These are phyloP conservation scores for Eupithecia centaureata DNA, from an alignment of 2,888 invertebrate genomes.

Conservation along the genomic window DNA sequence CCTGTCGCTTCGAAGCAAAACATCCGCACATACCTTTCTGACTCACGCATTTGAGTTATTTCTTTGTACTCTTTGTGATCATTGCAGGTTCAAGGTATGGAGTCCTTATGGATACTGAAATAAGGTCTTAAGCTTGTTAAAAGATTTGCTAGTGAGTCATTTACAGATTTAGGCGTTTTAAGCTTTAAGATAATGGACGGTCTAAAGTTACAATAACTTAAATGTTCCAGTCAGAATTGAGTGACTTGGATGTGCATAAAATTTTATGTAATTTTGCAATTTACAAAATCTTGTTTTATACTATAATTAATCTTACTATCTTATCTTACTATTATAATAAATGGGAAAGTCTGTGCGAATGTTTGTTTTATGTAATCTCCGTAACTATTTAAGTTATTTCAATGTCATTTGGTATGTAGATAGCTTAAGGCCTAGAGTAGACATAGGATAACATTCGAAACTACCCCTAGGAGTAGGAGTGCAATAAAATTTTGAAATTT, in stretches of 20 bases:
- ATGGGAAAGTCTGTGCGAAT: too few species aligned
- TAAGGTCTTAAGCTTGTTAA: conserved; percentile 20
- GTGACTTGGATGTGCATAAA: background rate
- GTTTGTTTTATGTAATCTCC: too few species aligned
- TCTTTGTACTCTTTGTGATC: conserved; percentile 69
- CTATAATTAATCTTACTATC: too few species aligned
- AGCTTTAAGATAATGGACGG: conserved; percentile 22
- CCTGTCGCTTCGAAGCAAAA: conserved; percentile 35
- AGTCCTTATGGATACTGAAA: conserved; percentile 12
- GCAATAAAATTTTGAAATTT: too few species aligned
- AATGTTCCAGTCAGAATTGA: background rate
- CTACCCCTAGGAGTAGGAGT: too few species aligned
- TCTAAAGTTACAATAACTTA: conserved; percentile 13
- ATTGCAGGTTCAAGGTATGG: conserved; percentile 58
- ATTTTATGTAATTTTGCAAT: background rate
- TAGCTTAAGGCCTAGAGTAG: too few species aligned
- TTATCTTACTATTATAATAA: too few species aligned
- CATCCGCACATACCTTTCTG: conserved; percentile 45
- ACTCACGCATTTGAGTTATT: conserved; percentile 56
- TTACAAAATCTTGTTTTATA: background rate
- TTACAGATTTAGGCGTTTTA: conserved; percentile 27
- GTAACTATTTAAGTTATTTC: too few species aligned
- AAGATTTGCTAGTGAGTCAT: conserved; percentile 19
- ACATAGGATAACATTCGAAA: too few species aligned
- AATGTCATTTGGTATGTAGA: too few species aligned